phyloP scores from a whole-genome alignment of 2,797 vertebrate species.

The Tolypeutes matacus region DNA sequence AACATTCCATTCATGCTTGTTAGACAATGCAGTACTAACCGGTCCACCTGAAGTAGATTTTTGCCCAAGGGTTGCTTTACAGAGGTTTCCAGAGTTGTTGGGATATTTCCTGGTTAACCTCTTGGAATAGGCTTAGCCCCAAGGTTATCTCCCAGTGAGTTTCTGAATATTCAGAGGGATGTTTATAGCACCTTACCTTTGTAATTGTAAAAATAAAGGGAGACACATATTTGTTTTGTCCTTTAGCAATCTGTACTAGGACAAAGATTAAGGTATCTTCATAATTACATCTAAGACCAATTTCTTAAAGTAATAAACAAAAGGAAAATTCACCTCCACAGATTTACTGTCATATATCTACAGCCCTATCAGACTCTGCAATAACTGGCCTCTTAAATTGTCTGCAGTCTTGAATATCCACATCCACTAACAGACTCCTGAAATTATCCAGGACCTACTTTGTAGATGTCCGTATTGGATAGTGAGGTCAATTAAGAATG shows the following conservation, averaged over 20 bases:
- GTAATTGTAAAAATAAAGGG: neutral
- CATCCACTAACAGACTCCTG: neutral
- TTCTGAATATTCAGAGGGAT: neutral
- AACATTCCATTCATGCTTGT: neutral
- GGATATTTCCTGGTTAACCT: neutral
- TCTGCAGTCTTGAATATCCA: neutral
- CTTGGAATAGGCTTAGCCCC: neutral
- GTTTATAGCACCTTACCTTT: neutral
- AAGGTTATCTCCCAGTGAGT: neutral
- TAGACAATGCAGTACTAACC: neutral
- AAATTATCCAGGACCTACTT: neutral
- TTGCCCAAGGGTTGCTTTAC: neutral
- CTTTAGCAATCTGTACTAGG: neutral
- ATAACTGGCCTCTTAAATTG: neutral
- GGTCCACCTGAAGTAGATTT: neutral
- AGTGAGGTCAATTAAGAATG: neutral
- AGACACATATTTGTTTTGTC: neutral
- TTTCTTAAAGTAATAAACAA: constrained; percentile 23
- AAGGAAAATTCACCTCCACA: neutral
- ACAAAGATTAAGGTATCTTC: neutral
- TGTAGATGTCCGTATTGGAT: neutral
- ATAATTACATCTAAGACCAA: neutral
- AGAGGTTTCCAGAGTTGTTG: neutral
- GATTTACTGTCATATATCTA: neutral
- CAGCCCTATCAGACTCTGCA: neutral